phyloP scores from a whole-genome alignment of 2,888 invertebrate genomes.

The Caenorhabditis doughertyi region DNA sequence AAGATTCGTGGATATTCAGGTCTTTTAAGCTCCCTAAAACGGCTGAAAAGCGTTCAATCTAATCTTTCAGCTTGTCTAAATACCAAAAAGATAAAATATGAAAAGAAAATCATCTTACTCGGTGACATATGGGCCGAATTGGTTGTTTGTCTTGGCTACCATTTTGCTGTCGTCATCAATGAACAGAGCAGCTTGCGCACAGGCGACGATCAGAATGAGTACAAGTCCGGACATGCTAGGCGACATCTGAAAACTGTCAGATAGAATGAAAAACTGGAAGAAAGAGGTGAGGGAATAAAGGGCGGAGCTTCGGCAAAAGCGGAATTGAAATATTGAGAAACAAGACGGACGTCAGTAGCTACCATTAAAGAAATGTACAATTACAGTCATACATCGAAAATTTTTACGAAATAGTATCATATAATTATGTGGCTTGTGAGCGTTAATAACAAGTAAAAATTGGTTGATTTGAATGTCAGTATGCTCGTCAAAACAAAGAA shows the following conservation, averaged over 20 bases:
- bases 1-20: too few relatives aligned
- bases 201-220: slow-evolving; percentile 38
- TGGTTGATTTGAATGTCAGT: slow-evolving; percentile 10
- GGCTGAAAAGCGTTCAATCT: too few relatives aligned
- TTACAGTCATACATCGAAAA: neutral
- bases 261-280: neutral
- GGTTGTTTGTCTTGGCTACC: slow-evolving; percentile 24
- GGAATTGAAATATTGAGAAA: neutral
- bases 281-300: neutral
- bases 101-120: slow-evolving; percentile 29
- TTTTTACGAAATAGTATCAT: slow-evolving; percentile 3
- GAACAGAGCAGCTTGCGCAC: slow-evolving; percentile 46
- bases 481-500: neutral
- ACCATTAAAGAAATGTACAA: neutral
- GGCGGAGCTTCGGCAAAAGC: neutral
- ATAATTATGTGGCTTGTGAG: neutral
- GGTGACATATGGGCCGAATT: slow-evolving; percentile 41
- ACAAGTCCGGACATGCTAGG: slow-evolving; percentile 51
- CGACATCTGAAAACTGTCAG: slow-evolving; percentile 47
- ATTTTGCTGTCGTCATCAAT: slow-evolving; percentile 39
- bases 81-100: too few relatives aligned
- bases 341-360: slow-evolving; percentile 10
- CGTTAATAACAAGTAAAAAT: slow-evolving; percentile 17
- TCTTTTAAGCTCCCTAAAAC: too few relatives aligned
- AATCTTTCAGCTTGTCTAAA: too few relatives aligned